Evolutionary conservation across 2,888 invertebrate genomes (phyloP).

Genomic region (Nomada fabriciana): DNA sequence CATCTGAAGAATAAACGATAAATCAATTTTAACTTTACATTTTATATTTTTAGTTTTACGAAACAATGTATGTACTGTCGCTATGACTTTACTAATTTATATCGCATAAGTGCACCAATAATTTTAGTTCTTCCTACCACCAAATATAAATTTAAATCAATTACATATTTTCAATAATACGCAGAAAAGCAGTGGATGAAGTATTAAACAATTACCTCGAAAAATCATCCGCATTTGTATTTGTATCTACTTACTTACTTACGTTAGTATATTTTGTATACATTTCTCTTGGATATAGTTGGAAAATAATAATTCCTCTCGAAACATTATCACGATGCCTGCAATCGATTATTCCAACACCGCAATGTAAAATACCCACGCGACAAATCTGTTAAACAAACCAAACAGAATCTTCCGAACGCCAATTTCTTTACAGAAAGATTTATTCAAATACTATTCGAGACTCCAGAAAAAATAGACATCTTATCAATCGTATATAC

Average conservation of each 20-base stretch:
- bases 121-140: not conserved
- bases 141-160: slow-evolving; percentile 7
- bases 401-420: not conserved
- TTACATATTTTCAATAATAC: slow-evolving; percentile 12
- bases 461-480: slow-evolving; percentile 8
- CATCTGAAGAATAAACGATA: slow-evolving; percentile 1
- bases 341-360: no score
- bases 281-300: not conserved
- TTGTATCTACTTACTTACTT: slow-evolving; percentile 1
- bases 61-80: not conserved
- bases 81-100: not conserved
- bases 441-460: not conserved
- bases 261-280: not conserved
- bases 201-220: slow-evolving; percentile 8
- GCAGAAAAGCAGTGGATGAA: not conserved
- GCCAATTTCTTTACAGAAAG: not conserved
- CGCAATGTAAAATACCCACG: not conserved
- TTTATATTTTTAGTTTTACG: slow-evolving; percentile 19
- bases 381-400: not conserved
- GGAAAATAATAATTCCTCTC: not conserved
- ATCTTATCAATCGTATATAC: slow-evolving; percentile 33
- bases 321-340: not conserved
- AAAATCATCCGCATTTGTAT: not conserved
- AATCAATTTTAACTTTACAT: slow-evolving; percentile 21
- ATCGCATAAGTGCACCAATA: not conserved